A percentile compares a stretch with the other conserved stretches of the same genome.
These are phyloP conservation scores for Apostichopus californicus DNA, from an alignment of 35 echinoderm and acorn worm genomes.

Conservation along the genomic window DNA sequence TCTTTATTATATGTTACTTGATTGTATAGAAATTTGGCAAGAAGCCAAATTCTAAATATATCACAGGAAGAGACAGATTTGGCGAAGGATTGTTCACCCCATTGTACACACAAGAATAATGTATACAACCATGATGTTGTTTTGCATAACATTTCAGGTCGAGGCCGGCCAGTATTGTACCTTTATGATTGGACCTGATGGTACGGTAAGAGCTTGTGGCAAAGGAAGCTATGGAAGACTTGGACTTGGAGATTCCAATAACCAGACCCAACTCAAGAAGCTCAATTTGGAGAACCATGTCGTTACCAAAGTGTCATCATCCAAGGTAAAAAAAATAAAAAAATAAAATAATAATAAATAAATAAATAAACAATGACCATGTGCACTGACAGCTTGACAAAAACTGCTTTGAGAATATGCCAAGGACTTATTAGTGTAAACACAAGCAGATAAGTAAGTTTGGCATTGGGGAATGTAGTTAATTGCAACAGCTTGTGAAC, in stretches of 20 bases:
- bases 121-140: background rate
- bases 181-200: conserved; percentile 87
- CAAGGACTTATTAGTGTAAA: too few species aligned
- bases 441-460: too few species aligned
- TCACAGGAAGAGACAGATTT: too few species aligned
- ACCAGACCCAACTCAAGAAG: conserved; percentile 98
- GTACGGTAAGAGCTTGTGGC: conserved; percentile 91
- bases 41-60: too few species aligned
- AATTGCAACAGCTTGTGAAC: too few species aligned
- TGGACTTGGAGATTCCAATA: conserved; percentile 96
- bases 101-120: too few species aligned
- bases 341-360: background rate
- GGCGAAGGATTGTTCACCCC: too few species aligned
- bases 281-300: conserved; percentile 95
- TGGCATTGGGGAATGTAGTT: too few species aligned
- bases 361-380: background rate
- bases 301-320: conserved; percentile 90
- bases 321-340: conserved; percentile 63
- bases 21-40: too few species aligned
- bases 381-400: too few species aligned
- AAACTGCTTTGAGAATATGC: too few species aligned
- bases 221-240: conserved; percentile 98
- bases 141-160: conserved; percentile 59
- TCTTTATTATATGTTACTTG: too few species aligned
- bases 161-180: conserved; percentile 99